Evolutionary conservation across 2,888 invertebrate genomes (phyloP).

Genomic region (Tillus elongatus): DNA sequence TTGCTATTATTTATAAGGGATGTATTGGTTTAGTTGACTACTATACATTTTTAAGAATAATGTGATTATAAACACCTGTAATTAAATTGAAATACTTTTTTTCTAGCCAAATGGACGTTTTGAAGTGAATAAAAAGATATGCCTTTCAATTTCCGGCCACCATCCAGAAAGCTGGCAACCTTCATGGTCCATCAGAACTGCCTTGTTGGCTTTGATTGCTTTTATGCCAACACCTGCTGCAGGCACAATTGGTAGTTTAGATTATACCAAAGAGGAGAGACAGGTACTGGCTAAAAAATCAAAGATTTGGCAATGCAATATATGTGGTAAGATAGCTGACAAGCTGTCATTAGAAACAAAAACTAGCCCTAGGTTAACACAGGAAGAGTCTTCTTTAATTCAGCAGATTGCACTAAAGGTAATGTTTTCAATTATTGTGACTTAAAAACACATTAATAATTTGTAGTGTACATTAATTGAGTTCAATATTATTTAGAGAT

Average conservation of each 20-base stretch:
- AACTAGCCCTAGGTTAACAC: conserved; percentile 36
- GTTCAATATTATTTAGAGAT: too few species aligned
- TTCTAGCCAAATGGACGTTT: conserved; percentile 85
- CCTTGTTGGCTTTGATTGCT: conserved; percentile 81
- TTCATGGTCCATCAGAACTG: conserved; percentile 92
- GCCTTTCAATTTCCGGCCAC: conserved; percentile 88
- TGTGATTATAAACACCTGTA: too few species aligned
- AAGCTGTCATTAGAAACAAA: conserved; percentile 42
- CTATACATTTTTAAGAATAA: too few species aligned
- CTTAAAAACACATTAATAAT: conserved; percentile 1
- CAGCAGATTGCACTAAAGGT: conserved; percentile 48
- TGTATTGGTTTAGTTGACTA: too few species aligned
- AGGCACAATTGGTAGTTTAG: conserved; percentile 85
- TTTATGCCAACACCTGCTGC: conserved; percentile 89
- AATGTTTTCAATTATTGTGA: too few species aligned
- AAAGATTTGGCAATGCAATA: conserved; percentile 52
- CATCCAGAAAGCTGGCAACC: conserved; percentile 99
- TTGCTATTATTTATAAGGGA: too few species aligned
- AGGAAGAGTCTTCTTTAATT: conserved; percentile 47
- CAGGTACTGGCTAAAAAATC: conserved; percentile 69
- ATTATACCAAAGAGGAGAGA: conserved; percentile 79
- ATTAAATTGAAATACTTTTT: too few species aligned
- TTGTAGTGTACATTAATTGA: not conserved
- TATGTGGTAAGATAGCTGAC: conserved; percentile 52
- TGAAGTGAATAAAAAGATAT: conserved; percentile 89